Evolutionary conservation across 2,113 vertebrate species (phyloP).

Genomic region (Lampris incognitus): DNA sequence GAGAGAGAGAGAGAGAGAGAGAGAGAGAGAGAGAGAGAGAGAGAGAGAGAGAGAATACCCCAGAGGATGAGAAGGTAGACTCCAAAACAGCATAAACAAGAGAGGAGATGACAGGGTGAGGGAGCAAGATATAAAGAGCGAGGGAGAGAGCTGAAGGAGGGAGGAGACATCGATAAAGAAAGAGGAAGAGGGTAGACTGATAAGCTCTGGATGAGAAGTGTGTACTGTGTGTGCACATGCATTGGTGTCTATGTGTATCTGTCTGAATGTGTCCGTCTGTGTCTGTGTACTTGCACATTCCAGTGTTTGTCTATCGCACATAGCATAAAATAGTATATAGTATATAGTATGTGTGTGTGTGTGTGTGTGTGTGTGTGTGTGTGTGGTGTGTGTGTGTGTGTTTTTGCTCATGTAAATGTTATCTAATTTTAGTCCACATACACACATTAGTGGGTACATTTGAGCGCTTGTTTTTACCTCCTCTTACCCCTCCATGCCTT

Average conservation of each 20-base stretch:
- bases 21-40: background rate
- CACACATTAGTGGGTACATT: conserved; percentile 39
- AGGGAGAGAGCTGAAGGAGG: conserved; percentile 31
- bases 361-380: conserved; percentile 20
- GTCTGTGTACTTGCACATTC: conserved; percentile 4
- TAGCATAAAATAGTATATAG: conserved; percentile 35
- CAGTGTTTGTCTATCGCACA: conserved; percentile 7
- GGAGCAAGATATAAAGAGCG: conserved; percentile 6
- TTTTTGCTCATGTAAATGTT: conserved; percentile 50
- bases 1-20: conserved; percentile 8
- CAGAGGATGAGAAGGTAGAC: conserved; percentile 76
- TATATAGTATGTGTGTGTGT: conserved; percentile 17
- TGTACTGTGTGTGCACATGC: conserved; percentile 22
- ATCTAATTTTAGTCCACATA: conserved; percentile 15
- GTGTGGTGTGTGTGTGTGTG: background rate
- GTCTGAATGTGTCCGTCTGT: conserved; percentile 8
- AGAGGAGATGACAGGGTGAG: conserved; percentile 51
- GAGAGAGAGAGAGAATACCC: conserved; percentile 58
- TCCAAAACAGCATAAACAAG: conserved; percentile 76
- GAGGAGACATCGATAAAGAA: conserved; percentile 62
- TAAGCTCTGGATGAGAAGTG: conserved; percentile 33
- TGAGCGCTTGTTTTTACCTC: conserved; percentile 20
- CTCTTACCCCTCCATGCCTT: conserved; percentile 12
- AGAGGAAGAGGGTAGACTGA: conserved; percentile 57
- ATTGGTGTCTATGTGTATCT: conserved; percentile 10